Evolutionary conservation across 2,113 vertebrate species (phyloP).

Genomic region (Balaeniceps rex): DNA sequence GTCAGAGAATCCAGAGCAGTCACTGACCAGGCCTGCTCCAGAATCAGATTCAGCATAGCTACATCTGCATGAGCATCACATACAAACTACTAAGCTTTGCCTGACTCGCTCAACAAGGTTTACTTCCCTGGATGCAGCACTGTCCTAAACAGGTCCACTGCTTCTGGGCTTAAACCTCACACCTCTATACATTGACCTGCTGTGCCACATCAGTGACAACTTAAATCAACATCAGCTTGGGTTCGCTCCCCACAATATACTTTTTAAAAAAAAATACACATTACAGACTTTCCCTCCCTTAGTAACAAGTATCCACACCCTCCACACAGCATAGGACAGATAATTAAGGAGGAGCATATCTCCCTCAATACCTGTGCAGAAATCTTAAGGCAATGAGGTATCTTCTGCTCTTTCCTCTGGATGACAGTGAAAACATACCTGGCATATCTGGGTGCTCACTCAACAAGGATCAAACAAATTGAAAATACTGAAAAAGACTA

Average conservation of each 20-base stretch:
- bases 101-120: background rate
- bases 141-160: background rate
- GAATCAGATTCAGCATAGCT: background rate
- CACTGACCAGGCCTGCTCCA: background rate
- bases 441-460: background rate
- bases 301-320: background rate
- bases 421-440: background rate
- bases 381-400: background rate
- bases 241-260: background rate
- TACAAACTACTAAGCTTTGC: background rate
- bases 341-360: background rate
- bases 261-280: background rate
- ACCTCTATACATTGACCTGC: rapidly evolving
- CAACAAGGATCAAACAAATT: background rate
- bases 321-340: background rate
- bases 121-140: background rate
- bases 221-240: background rate
- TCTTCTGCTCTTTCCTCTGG: background rate
- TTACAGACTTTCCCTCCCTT: background rate
- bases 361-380: background rate
- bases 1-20: background rate
- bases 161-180: background rate
- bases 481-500: background rate
- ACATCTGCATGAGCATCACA: background rate
- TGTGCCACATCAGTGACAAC: background rate